Evolutionary conservation across 2,888 invertebrate genomes (phyloP).

Genomic region (Anaspis maculata): DNA sequence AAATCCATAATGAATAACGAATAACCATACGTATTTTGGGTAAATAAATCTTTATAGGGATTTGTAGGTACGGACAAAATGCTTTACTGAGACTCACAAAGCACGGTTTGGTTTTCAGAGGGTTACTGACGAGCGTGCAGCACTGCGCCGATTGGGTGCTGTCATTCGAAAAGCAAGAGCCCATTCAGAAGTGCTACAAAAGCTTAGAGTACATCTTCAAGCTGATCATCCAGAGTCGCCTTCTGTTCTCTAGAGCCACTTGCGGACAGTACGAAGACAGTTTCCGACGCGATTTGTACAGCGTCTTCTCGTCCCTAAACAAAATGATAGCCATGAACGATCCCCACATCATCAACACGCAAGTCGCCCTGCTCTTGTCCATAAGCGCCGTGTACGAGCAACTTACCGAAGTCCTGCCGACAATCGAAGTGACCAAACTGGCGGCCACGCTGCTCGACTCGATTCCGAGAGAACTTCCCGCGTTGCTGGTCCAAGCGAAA

Average conservation of each 20-base stretch:
- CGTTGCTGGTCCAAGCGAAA: conserved; percentile 66
- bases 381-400: conserved; percentile 80
- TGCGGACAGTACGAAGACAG: conserved; percentile 85
- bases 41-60: no score
- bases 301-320: conserved; percentile 70
- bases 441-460: conserved; percentile 74
- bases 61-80: no score
- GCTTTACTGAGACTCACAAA: no score
- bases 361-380: conserved; percentile 73
- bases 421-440: conserved; percentile 70
- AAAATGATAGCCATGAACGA: conserved; percentile 65
- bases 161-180: conserved; percentile 79
- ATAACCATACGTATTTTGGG: no score
- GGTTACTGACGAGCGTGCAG: conserved; percentile 79
- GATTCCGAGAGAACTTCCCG: conserved; percentile 60
- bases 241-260: conserved; percentile 76
- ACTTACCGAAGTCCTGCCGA: conserved; percentile 63
- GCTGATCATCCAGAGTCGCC: conserved; percentile 80
- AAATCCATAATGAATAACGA: no score
- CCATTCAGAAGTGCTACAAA: conserved; percentile 82
- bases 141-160: conserved; percentile 83
- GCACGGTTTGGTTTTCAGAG: no score
- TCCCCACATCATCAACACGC: conserved; percentile 69
- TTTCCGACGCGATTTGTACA: conserved; percentile 72
- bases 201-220: conserved; percentile 90